phyloP scores from a whole-genome alignment of 2,113 vertebrate genomes.

The Scophthalmus maximus region DNA sequence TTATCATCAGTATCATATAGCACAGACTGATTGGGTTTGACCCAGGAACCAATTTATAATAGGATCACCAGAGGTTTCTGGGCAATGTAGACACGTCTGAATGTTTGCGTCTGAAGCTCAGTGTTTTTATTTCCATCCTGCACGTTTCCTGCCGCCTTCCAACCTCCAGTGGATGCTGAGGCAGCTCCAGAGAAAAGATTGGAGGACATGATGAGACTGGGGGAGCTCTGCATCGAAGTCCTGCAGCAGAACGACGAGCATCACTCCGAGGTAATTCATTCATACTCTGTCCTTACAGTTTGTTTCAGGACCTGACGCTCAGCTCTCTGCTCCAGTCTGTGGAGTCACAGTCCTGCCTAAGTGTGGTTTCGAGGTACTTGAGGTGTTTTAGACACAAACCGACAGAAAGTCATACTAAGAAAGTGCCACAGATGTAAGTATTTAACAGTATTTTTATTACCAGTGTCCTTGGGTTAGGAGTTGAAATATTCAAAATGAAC shows the following conservation, averaged over 20 bases:
- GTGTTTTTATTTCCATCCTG: not conserved
- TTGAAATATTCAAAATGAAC: no score
- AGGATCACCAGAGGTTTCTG: no score
- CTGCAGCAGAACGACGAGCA: constrained; percentile 98
- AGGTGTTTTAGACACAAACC: no score
- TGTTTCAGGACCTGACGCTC: not conserved
- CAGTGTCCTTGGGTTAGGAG: no score
- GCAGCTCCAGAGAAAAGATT: constrained; percentile 87
- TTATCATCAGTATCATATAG: no score
- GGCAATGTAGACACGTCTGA: not conserved
- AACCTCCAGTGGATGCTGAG: constrained; percentile 72
- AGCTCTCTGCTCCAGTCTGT: no score
- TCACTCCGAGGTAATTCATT: constrained; percentile 90
- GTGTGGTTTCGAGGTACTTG: no score
- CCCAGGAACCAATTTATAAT: not conserved
- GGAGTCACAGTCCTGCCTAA: no score
- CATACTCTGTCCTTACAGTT: not conserved
- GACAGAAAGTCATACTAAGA: no score
- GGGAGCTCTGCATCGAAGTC: constrained; percentile 95
- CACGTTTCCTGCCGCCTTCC: not conserved
- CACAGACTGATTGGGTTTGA: not conserved
- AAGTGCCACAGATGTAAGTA: no score
- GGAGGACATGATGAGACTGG: constrained; percentile 91
- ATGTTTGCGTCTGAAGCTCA: not conserved
- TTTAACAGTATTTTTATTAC: no score